phyloP scores from a whole-genome alignment of 1,140 invertebrate species.

The Cephus cinctus region DNA sequence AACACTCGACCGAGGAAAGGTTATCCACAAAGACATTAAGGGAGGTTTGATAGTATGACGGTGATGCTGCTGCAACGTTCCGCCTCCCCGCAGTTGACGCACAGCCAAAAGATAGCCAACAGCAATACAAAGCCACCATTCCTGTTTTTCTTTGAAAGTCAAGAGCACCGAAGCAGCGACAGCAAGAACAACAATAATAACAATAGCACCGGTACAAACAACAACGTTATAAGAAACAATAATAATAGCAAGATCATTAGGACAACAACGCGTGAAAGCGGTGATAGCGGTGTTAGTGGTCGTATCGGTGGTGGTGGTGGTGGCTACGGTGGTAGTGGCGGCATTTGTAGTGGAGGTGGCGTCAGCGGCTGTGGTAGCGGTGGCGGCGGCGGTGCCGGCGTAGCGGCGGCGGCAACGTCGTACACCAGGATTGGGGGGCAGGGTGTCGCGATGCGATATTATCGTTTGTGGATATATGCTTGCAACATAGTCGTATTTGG shows the following conservation, averaged over 20 bases:
- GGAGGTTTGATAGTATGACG: slow-evolving; percentile 55
- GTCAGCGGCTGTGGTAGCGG: slow-evolving; percentile 26
- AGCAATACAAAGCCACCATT: slow-evolving; percentile 39
- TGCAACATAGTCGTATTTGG: slow-evolving; percentile 84
- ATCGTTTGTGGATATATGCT: slow-evolving; percentile 90
- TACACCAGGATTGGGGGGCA: slow-evolving; percentile 32
- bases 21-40: slow-evolving; percentile 29
- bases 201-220: slow-evolving; percentile 5
- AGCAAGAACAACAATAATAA: slow-evolving; percentile 9
- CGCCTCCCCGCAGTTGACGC: slow-evolving; percentile 52
- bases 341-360: slow-evolving; percentile 23
- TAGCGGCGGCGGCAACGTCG: slow-evolving; percentile 31
- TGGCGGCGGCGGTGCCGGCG: slow-evolving; percentile 24
- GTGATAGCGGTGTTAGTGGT: slow-evolving; percentile 7
- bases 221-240: slow-evolving; percentile 30
- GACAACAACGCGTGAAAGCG: slow-evolving; percentile 15
- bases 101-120: slow-evolving; percentile 48
- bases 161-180: slow-evolving; percentile 32
- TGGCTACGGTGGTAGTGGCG: slow-evolving; percentile 14
- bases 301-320: slow-evolving; percentile 6
- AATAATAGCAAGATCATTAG: slow-evolving; percentile 23
- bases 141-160: slow-evolving; percentile 44
- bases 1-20: no score
- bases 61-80: slow-evolving; percentile 59
- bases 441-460: slow-evolving; percentile 67